phyloP scores from a whole-genome alignment of 2,797 vertebrate species.

The Botia almorhae region DNA sequence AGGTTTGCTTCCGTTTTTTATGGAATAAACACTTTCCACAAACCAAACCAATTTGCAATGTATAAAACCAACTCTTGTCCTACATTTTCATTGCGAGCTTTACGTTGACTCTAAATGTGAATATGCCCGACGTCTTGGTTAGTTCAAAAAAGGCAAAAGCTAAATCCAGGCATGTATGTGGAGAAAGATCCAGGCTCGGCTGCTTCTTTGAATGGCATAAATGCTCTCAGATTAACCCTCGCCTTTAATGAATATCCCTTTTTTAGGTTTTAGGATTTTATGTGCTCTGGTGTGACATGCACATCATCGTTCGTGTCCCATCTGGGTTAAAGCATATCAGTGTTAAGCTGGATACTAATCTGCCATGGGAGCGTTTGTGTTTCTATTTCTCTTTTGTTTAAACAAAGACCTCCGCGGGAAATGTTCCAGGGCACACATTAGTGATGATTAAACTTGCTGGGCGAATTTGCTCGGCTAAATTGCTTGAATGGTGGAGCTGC shows the following conservation, averaged over 20 bases:
- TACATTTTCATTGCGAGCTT: not conserved
- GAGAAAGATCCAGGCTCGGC: conserved; percentile 2
- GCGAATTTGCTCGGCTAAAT: conserved; percentile 45
- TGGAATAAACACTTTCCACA: not conserved
- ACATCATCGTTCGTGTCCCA: conserved; percentile 54
- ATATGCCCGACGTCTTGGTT: not conserved
- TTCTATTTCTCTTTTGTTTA: conserved; percentile 62
- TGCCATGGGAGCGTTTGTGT: conserved; percentile 57
- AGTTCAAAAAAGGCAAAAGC: conserved; percentile 13
- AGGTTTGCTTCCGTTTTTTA: not conserved
- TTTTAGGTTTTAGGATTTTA: conserved; percentile 54
- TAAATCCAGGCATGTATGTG: conserved; percentile 40
- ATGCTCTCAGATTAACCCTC: conserved; percentile 57
- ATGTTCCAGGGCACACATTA: conserved; percentile 64
- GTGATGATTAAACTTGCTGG: conserved; percentile 61
- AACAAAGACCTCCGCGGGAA: conserved; percentile 60
- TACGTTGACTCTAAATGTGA: conserved; percentile 17
- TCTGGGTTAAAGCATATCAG: conserved; percentile 59
- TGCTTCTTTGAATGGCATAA: conserved; percentile 39
- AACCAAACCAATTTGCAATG: not conserved
- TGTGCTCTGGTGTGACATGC: conserved; percentile 51
- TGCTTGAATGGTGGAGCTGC: conserved; percentile 42
- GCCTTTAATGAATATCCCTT: conserved; percentile 49
- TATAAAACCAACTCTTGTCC: no score
- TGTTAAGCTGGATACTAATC: conserved; percentile 64